Evolutionary conservation across 2,888 invertebrate genomes (phyloP).

Genomic region (Agrotis ipsilon): DNA sequence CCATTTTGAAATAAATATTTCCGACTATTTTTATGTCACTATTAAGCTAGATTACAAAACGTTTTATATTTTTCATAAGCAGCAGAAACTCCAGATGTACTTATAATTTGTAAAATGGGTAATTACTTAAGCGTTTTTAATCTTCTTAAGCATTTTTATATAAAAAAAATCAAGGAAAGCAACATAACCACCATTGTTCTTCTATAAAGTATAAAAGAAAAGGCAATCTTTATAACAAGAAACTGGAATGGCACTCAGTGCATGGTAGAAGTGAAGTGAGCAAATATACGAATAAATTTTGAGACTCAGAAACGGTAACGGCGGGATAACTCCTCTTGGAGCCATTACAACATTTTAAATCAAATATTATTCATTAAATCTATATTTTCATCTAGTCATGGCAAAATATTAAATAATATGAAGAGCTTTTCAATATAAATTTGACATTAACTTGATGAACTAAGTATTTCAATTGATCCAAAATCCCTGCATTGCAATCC

Average conservation of each 20-base stretch:
- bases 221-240: conserved; percentile 54
- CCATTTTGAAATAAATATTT: too few relatives aligned
- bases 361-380: not conserved
- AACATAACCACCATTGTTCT: conserved; percentile 22
- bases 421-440: conserved; percentile 13
- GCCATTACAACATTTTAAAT: conserved; percentile 16
- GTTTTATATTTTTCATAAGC: not conserved
- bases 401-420: conserved; percentile 10
- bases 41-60: too few relatives aligned
- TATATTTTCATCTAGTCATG: conserved; percentile 3
- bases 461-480: conserved; percentile 27
- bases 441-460: conserved; percentile 20
- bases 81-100: not conserved
- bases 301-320: conserved; percentile 63
- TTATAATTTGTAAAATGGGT: not conserved
- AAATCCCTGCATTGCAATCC: conserved; percentile 46
- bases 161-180: conserved; percentile 6
- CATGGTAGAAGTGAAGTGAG: conserved; percentile 64
- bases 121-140: not conserved
- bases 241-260: conserved; percentile 65
- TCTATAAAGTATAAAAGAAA: conserved; percentile 44
- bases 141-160: not conserved
- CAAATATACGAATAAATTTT: conserved; percentile 71
- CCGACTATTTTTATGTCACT: too few relatives aligned
- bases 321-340: conserved; percentile 53